Conservation (phyloP, 2,797 vertebrate genomes). For the Pampus argenteus region DNA sequence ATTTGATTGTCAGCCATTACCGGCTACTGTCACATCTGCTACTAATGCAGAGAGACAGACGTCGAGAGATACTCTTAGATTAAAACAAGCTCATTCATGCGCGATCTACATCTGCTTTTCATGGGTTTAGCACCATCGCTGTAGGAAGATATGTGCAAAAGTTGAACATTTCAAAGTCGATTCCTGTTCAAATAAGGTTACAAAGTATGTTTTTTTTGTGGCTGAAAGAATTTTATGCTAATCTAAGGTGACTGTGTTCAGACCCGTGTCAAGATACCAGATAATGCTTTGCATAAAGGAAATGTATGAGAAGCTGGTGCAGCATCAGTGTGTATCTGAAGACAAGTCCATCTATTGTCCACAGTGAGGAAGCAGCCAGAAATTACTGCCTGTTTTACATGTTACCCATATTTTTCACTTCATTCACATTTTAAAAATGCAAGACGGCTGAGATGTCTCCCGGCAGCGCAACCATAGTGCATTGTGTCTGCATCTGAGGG, state of each 20-base stretch:
- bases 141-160: background rate
- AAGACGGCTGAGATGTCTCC: background rate
- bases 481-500: no score
- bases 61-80: background rate
- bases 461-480: background rate
- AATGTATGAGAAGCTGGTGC: background rate
- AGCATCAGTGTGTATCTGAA: background rate
- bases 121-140: background rate
- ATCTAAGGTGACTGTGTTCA: background rate
- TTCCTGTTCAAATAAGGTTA: background rate
- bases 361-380: background rate
- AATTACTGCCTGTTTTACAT: background rate
- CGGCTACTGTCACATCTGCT: constrained; percentile 62
- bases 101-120: constrained; percentile 15
- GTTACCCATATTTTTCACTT: background rate
- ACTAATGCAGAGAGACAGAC: constrained; percentile 12
- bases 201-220: background rate
- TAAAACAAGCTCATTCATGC: background rate
- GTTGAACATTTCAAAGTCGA: no score
- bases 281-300: constrained; percentile 15
- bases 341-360: background rate
- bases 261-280: background rate
- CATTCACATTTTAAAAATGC: constrained; percentile 10
- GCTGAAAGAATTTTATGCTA: background rate
- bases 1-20: constrained; percentile 76